phyloP scores from a whole-genome alignment of 2,888 invertebrate species.

The Tiliacea aurago region DNA sequence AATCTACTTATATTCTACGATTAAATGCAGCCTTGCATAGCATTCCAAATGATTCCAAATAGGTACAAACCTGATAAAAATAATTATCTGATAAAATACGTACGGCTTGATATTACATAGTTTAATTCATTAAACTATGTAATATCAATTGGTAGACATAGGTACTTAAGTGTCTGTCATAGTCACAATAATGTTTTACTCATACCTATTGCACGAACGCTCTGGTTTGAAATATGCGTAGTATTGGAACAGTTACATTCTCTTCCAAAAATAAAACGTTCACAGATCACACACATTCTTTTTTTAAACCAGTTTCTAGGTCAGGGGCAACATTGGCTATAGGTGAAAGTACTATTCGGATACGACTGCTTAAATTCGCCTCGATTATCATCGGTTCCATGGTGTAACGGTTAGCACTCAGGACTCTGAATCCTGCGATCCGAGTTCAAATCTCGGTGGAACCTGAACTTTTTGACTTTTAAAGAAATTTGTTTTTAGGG shows the following conservation, averaged over 20 bases:
- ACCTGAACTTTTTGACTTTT: conserved; percentile 84
- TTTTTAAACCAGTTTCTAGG: conserved; percentile 46
- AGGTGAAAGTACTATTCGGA: conserved; percentile 48
- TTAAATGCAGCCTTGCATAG: no score
- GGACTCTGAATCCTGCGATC: conserved; percentile 96
- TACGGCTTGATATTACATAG: no score
- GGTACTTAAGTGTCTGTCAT: neutral
- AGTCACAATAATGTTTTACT: neutral
- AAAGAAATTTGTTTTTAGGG: fast-evolving
- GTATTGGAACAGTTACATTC: conserved; percentile 18
- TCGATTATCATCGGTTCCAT: conserved; percentile 77
- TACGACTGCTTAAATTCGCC: neutral
- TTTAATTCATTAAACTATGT: no score
- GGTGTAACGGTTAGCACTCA: conserved; percentile 95
- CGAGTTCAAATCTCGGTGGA: conserved; percentile 95
- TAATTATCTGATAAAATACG: neutral
- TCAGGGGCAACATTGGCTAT: conserved; percentile 46
- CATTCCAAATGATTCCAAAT: no score
- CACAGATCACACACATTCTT: conserved; percentile 33
- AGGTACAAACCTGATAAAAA: neutral
- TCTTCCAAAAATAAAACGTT: conserved; percentile 36
- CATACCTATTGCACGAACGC: neutral
- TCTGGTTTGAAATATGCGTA: neutral
- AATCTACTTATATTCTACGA: neutral
- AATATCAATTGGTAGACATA: no score